Base-by-base conservation (phyloP, 2,888 invertebrate species). In the Limenitis camilla region DNA sequence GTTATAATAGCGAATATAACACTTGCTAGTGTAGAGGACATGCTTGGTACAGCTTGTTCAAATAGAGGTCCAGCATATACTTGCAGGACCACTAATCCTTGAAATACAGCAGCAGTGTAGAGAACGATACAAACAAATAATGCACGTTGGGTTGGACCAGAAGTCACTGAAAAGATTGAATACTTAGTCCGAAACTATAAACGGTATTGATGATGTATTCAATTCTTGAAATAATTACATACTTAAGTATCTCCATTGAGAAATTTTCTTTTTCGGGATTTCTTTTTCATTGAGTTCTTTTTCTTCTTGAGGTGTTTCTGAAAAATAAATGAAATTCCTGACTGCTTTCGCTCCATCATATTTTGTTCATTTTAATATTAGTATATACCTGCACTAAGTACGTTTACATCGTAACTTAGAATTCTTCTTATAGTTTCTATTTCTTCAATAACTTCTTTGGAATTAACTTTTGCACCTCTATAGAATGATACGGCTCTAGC, bases 11-110 rank as follows among this genome's bases (percentile, higher is more conserved):
- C 80, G 1, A 82, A 59, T 31, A 80, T 8, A 0, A 79, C 66
- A 28, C 75, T 72, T 49, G 76, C 69, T 1, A 79, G 9, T 0
- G 71, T 76, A 0, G 84, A 47, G 0, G 83, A 78, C 56, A 77
- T 68, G 32, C 49, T 64, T 0, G 82, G 81, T 0, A 80, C 65
- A 0, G 78, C 78, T 43, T 75, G 67, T 0, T 56, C 55, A 54
- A 84, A 83, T 32, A 84, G 52, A 0, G 79, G 79, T 7, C 72
- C 74, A 0, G 83, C 82, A 53, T 80, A 83, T 29, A 83, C 81
- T 56, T 81, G 78, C 0, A 83, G 61, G 0, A 74, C 74, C 0
- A 80, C 64, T 0, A 81, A 50, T 0, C 84, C 84, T 72, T 84
- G 81, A 63, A 78, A 79, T 9, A 77, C 69, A 9, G 72, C 62